Evolutionary conservation across 2,797 vertebrate species (phyloP).

Genomic region (Protosalanx chinensis): DNA sequence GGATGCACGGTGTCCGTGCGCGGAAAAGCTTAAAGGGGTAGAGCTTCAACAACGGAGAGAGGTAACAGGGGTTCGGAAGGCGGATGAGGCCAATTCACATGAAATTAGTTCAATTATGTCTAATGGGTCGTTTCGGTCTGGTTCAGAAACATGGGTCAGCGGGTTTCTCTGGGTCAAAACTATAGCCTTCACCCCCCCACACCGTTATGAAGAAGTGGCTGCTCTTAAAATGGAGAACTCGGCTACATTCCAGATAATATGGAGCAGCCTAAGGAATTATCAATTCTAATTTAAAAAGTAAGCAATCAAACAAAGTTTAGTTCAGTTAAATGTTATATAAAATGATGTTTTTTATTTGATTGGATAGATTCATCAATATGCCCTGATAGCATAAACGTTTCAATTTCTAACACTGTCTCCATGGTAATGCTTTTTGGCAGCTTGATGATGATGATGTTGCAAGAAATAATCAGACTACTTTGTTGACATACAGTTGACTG

Average conservation of each 20-base stretch:
- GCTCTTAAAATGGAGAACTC: too few species aligned
- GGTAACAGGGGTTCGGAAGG: neutral
- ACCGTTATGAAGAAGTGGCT: too few species aligned
- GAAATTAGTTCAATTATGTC: neutral
- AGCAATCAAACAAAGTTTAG: too few species aligned
- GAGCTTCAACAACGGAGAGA: neutral
- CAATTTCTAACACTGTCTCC: conserved; percentile 20
- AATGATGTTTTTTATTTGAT: too few species aligned
- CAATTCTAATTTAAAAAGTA: too few species aligned
- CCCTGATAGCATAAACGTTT: conserved; percentile 9
- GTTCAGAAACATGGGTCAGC: too few species aligned
- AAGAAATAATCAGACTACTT: conserved; percentile 6
- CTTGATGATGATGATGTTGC: conserved; percentile 18
- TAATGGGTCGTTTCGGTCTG: neutral
- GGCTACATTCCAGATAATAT: too few species aligned
- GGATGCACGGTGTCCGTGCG: conserved; percentile 63
- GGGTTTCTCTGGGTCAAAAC: too few species aligned
- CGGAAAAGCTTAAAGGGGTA: conserved; percentile 65
- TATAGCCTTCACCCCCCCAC: too few species aligned
- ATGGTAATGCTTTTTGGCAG: conserved; percentile 17
- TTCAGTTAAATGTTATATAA: too few species aligned
- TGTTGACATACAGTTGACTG: neutral
- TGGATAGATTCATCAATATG: conserved; percentile 19
- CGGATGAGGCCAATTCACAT: neutral
- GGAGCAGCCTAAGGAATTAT: too few species aligned